These are phyloP conservation scores for Sebastes baramenuke DNA, from an alignment of 2,797 vertebrate species.

Conservation along the genomic window DNA sequence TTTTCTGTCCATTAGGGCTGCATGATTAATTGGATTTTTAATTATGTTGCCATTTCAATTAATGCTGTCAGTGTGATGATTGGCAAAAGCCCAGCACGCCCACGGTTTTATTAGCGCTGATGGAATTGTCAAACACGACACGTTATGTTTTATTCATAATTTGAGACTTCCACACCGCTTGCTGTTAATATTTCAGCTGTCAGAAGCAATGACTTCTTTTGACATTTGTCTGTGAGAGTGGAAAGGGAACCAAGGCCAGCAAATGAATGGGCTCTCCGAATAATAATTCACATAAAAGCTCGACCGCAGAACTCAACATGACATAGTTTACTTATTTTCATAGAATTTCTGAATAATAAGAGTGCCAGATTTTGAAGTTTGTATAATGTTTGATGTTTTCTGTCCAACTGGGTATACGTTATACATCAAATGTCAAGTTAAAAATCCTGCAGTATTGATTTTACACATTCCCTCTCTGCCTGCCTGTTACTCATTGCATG, in stretches of 20 bases:
- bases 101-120: conserved; percentile 75
- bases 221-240: conserved; percentile 18
- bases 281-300: conserved; percentile 31
- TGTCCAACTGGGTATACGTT: background rate
- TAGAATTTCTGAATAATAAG: background rate
- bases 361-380: background rate
- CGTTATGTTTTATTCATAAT: conserved; percentile 68
- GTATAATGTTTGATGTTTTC: background rate
- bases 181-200: conserved; percentile 49
- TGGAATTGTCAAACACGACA: conserved; percentile 78
- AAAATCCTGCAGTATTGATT: background rate
- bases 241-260: background rate
- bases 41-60: conserved; percentile 81
- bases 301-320: conserved; percentile 1
- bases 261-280: conserved; percentile 14
- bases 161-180: conserved; percentile 50
- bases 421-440: background rate
- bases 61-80: conserved; percentile 74
- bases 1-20: conserved; percentile 72
- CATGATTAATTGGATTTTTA: conserved; percentile 83
- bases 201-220: conserved; percentile 43
- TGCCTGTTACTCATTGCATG: background rate
- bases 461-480: background rate
- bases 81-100: conserved; percentile 66
- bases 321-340: background rate